Evolutionary conservation across 2,113 vertebrate species (phyloP), one percentile per base, ranked within the genome.

Genomic region (Arvicanthis niloticus): DNA sequence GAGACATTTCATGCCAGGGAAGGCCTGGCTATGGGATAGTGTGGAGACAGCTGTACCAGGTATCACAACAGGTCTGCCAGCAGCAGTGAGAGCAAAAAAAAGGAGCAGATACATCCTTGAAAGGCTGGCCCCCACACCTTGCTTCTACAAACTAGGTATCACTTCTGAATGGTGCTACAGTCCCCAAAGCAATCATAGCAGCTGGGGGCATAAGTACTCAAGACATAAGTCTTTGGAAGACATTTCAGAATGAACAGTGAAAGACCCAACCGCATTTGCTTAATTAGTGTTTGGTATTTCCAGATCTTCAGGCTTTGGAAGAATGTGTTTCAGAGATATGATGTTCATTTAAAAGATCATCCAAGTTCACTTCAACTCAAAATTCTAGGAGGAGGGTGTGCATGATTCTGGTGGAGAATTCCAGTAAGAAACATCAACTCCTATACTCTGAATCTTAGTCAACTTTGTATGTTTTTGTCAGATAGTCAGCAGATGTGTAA

Each of bases 281-380:
- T 80, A 40, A 40, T 93, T 91, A 75, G 37, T 86, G n/a, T 78
- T 94, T 53, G 62, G 53, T 56, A 3, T 80, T 29, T 96, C 56
- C 24, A n/a, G 45, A 48, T 89, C 37, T 67, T 75, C n/a, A 68
- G 26, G 68, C 40, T 89, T 78, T 76, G 37, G 75, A 67, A 29
- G 16, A 31, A 85, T 53, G 15, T 72, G 72, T 93, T 91, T 92
- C 51, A 90, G 80, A 88, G 56, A 67, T 84, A 75, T 31, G 15
- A 24, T 73, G 34, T 26, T 90, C 34, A 3, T 77, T 37, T 70
- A 91, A 92, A 40, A 72, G 16, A 56, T 56, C 58, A 60, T 48
- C 29, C 80, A 65, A 87, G 60, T 76, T 78, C 42, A 37, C 24
- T 2, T 40, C 51, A 60, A 65, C 34, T 95, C n/a, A 73, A 7